Evolutionary conservation across 2,888 invertebrate genomes (phyloP).

Genomic region (Trachelus iudaicus): DNA sequence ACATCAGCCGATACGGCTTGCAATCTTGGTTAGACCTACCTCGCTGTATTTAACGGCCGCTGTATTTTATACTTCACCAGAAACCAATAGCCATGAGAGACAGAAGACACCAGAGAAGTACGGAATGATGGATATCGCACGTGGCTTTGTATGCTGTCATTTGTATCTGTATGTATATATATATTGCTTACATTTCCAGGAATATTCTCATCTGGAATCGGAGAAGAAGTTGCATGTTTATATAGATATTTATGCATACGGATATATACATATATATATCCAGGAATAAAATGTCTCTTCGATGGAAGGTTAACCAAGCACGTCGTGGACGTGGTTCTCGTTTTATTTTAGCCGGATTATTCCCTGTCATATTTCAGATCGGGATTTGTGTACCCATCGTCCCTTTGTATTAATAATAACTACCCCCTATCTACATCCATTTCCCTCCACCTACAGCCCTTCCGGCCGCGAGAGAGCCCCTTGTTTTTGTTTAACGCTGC

Average conservation of each 20-base stretch:
- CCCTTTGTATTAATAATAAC: slow-evolving; percentile 58
- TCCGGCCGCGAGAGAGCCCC: slow-evolving; percentile 32
- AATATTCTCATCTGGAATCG: not conserved
- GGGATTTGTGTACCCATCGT: slow-evolving; percentile 58
- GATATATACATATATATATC: not conserved
- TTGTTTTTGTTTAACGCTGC: slow-evolving; percentile 53
- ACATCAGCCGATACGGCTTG: slow-evolving; percentile 48
- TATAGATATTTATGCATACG: not conserved
- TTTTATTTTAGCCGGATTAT: slow-evolving; percentile 58
- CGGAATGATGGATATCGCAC: not conserved
- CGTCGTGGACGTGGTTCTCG: slow-evolving; percentile 28
- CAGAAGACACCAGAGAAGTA: not conserved
- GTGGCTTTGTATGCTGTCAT: not conserved
- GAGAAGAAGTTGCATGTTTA: not conserved
- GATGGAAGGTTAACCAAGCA: slow-evolving; percentile 1
- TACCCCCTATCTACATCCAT: slow-evolving; percentile 28
- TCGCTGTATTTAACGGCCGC: slow-evolving; percentile 50
- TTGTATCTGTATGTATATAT: not conserved
- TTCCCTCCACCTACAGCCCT: slow-evolving; percentile 25
- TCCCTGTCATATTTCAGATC: slow-evolving; percentile 62
- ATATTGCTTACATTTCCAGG: not conserved
- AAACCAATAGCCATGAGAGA: slow-evolving; percentile 39
- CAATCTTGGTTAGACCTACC: slow-evolving; percentile 48
- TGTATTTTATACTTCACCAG: slow-evolving; percentile 51
- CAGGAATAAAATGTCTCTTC: not conserved